phyloP scores from a whole-genome alignment of 2,888 invertebrate species.

The Torymus texanus region DNA sequence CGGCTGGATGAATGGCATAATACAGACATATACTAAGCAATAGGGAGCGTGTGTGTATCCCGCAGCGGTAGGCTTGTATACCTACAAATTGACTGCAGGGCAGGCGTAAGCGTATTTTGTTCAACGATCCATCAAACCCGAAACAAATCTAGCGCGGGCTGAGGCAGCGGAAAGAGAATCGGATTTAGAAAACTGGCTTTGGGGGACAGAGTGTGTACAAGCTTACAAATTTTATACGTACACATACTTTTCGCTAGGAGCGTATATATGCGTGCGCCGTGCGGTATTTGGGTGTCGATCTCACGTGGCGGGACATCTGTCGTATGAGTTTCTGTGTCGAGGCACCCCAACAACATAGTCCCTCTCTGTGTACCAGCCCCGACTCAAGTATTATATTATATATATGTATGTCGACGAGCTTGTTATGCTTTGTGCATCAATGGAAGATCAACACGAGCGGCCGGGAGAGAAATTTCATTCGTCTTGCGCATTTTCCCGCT shows the following conservation, averaged over 20 bases:
- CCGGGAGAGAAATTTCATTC: neutral
- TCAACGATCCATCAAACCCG: constrained; percentile 30
- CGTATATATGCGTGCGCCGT: neutral
- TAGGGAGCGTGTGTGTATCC: constrained; percentile 8
- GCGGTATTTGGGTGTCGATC: constrained; percentile 57
- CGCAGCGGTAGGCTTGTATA: neutral
- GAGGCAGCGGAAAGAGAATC: constrained; percentile 18
- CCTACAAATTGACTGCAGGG: constrained; percentile 34
- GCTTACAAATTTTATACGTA: neutral
- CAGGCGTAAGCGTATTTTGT: constrained; percentile 21
- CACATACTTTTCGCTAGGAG: neutral
- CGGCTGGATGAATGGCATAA: neutral
- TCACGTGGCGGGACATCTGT: constrained; percentile 74
- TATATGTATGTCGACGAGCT: neutral
- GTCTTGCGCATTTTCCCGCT: too few relatives aligned
- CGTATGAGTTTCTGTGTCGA: constrained; percentile 57
- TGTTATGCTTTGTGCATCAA: neutral
- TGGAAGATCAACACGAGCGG: neutral
- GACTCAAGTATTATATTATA: neutral
- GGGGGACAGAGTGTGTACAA: neutral
- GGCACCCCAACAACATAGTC: constrained; percentile 17
- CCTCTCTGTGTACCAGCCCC: neutral
- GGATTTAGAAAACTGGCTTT: constrained; percentile 27
- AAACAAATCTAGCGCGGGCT: constrained; percentile 2
- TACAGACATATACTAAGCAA: neutral